Conservation (phyloP, 2,888 invertebrate genomes). For the Nemotelus nigrinus region DNA sequence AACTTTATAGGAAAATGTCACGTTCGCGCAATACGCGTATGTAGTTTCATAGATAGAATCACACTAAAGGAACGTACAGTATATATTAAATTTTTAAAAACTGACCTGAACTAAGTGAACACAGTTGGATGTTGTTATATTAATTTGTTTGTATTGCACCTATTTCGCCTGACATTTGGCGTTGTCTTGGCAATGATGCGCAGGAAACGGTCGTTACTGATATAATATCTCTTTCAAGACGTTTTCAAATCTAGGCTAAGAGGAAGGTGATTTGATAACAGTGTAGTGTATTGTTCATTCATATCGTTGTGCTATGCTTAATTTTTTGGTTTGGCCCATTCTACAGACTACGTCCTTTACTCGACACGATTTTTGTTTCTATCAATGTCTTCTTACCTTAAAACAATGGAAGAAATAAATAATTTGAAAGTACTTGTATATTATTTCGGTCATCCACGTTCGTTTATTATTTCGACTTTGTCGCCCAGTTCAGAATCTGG, state of each 20-base stretch:
- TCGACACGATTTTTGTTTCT: neutral
- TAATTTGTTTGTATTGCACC: too few species aligned
- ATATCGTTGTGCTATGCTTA: neutral
- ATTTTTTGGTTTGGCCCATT: constrained; percentile 1
- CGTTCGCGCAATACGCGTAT: too few species aligned
- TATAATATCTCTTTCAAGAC: constrained; percentile 22
- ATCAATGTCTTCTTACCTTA: neutral
- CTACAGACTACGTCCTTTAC: neutral
- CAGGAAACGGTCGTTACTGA: neutral
- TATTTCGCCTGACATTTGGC: too few species aligned
- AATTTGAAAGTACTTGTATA: neutral
- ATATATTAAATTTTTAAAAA: neutral
- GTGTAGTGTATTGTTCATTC: neutral
- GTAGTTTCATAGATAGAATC: neutral
- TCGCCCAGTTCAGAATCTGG: constrained; percentile 72
- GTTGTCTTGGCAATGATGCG: too few species aligned
- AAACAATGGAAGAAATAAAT: constrained; percentile 31
- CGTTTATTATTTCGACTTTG: constrained; percentile 64
- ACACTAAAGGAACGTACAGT: constrained; percentile 15
- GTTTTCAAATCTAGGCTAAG: constrained; percentile 38
- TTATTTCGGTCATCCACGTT: constrained; percentile 63
- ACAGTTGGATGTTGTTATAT: neutral
- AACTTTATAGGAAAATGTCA: too few species aligned
- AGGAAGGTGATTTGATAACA: neutral
- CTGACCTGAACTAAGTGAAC: constrained; percentile 33